phyloP scores from a whole-genome alignment of 2,113 vertebrate species.

The Glaucomys volans region DNA sequence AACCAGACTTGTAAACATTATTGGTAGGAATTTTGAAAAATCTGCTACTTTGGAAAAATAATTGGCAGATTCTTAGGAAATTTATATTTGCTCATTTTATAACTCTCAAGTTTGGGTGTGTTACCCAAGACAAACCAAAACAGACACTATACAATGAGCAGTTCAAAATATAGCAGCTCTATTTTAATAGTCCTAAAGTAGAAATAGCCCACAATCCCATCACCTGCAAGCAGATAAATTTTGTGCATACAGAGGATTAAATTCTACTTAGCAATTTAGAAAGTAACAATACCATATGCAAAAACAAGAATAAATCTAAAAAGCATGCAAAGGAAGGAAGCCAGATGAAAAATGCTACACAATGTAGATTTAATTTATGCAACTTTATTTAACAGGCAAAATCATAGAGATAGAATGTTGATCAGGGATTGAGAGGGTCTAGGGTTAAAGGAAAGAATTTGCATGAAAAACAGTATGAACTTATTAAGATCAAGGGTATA shows the following conservation, averaged over 20 bases:
- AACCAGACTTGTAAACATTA: no score
- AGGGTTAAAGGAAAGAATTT: not conserved
- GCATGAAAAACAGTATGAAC: not conserved
- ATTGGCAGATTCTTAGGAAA: not conserved
- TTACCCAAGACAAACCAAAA: not conserved
- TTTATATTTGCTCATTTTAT: not conserved
- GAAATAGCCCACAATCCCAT: no score
- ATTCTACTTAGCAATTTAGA: not conserved
- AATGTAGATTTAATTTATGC: not conserved
- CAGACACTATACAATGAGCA: not conserved
- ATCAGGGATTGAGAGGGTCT: not conserved
- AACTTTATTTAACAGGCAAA: not conserved
- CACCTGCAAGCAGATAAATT: no score
- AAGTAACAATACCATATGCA: not conserved
- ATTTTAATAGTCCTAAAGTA: not conserved
- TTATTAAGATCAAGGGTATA: not conserved
- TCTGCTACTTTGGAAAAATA: not conserved
- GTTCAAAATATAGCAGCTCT: not conserved
- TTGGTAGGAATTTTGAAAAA: not conserved
- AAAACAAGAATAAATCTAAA: not conserved
- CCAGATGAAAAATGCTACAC: not conserved
- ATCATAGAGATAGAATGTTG: not conserved
- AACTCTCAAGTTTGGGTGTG: no score
- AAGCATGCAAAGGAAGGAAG: not conserved
- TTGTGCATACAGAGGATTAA: no score